Base-by-base conservation (phyloP, 2,113 vertebrate genomes). In the Sinocyclocheilus anshuiensis region DNA sequence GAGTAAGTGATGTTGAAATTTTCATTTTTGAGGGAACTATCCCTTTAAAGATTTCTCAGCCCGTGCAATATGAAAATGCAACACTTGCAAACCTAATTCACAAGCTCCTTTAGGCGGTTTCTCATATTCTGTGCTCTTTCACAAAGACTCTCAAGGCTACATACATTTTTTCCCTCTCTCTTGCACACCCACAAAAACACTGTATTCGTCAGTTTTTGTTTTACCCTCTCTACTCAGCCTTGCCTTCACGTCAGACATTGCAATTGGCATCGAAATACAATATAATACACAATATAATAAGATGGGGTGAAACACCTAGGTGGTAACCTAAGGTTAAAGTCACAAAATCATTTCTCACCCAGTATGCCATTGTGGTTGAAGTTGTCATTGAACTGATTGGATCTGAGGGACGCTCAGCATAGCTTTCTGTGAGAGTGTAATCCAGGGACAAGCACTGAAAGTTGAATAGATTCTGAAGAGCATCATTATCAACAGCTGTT, bases 381-480 rank as follows among this genome's bases (percentile, higher is more conserved):
- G 71, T 50, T 84, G 57, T 81, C 39, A n/a, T 61, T 61, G 24
- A 80, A 80, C 22, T 75, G 82, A n/a, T 53, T 57, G 26, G 75
- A 36, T 63, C 45, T 61, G 39, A 67, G 65, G 63, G 39, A 71
- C 5, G 22, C 67, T 86, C 61, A 33, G 33, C 3, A 18, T 26
- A 59, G 48, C 65, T 65, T 20, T 86, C 86, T 84, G 16, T 53
- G 24, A 77, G 12, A 36, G 71, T 24, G 67, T 24, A 65, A 53
- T 61, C 76, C 85, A 87, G 67, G 85, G 85, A 77, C 82, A 67
- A 29, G 26, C 22, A 63, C 50, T 11, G 15, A 65, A 63, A 76
- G 53, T 74, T 71, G 77, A 53, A 79, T 65, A 83, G 53, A 65
- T 39, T 67, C 16, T 80, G 75, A 86, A 88, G 77, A 33, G 29